Evolutionary conservation across 1,140 invertebrate species (phyloP).

Genomic region (Diachasma alloeum): DNA sequence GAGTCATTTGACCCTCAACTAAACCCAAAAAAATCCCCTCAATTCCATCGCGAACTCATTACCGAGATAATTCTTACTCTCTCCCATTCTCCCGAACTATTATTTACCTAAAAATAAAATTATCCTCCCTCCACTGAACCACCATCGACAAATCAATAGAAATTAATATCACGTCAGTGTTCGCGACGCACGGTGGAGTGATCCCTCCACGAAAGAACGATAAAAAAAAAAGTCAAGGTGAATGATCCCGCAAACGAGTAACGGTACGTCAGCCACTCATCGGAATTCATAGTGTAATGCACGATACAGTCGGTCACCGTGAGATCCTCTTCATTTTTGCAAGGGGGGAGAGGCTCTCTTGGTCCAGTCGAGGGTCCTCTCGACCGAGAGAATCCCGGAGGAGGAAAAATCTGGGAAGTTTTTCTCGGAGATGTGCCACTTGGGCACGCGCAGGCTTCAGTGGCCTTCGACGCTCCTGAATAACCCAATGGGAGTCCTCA

Average conservation of each 20-base stretch:
- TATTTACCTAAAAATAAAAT: background rate
- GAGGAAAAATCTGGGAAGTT: background rate
- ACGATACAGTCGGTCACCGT: slow-evolving; percentile 44
- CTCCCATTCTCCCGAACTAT: too few relatives aligned
- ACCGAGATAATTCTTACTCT: too few relatives aligned
- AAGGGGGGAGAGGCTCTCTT: background rate
- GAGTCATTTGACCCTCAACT: too few relatives aligned
- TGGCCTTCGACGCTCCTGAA: background rate
- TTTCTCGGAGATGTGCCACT: background rate
- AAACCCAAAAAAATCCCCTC: too few relatives aligned
- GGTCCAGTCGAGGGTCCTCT: too few relatives aligned
- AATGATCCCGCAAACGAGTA: slow-evolving; percentile 56
- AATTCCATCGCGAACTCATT: too few relatives aligned
- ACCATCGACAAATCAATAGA: background rate
- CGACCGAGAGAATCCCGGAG: too few relatives aligned
- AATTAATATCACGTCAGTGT: slow-evolving; percentile 8
- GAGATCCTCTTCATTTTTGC: background rate
- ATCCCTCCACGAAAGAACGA: slow-evolving; percentile 19
- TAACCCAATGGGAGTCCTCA: background rate
- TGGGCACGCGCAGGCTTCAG: background rate
- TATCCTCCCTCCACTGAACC: background rate
- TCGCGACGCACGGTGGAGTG: background rate
- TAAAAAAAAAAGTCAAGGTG: slow-evolving; percentile 45
- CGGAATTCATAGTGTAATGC: slow-evolving; percentile 52
- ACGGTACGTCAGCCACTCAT: slow-evolving; percentile 58